A percentile compares a stretch with the other conserved stretches of the same genome.
Conservation (phyloP, 1,140 invertebrate genomes). For the Drosophila sturtevanti region DNA sequence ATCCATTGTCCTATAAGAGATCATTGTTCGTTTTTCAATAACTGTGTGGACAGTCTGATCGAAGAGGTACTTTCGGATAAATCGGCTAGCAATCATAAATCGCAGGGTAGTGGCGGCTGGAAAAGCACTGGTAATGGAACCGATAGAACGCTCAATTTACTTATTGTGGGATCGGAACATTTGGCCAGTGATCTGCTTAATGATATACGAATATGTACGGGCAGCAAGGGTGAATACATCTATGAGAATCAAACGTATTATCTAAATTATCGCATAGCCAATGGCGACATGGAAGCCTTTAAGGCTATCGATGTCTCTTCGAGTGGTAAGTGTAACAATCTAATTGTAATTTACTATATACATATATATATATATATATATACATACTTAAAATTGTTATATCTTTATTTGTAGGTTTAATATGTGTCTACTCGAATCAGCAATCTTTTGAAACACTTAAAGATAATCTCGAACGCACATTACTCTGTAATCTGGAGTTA, state of each 20-base stretch:
- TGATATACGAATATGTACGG: constrained; percentile 86
- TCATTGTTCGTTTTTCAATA: constrained; percentile 94
- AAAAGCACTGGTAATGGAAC: constrained; percentile 58
- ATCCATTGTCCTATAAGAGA: constrained; percentile 97
- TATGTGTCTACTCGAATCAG: constrained; percentile 95
- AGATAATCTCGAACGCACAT: constrained; percentile 94
- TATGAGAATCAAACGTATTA: constrained; percentile 92
- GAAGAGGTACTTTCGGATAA: constrained; percentile 89
- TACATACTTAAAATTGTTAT: no score
- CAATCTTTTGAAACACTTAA: constrained; percentile 96
- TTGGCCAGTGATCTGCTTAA: constrained; percentile 90
- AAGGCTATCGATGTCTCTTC: constrained; percentile 82
- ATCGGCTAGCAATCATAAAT: constrained; percentile 82
- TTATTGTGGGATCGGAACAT: constrained; percentile 90
- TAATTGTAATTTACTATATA: background rate
- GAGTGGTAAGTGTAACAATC: constrained; percentile 84
- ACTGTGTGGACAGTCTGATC: constrained; percentile 95
- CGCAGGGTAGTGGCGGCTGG: constrained; percentile 81
- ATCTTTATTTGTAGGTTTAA: constrained; percentile 85
- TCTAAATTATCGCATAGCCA: constrained; percentile 92
- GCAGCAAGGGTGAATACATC: constrained; percentile 93
- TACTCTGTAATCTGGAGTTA: constrained; percentile 94
- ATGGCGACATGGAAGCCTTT: constrained; percentile 87
- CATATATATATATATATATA: no score
- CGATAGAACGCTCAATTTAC: constrained; percentile 89